Evolutionary conservation across 2,113 vertebrate genomes (phyloP).

Genomic region (Tapirus terrestris): DNA sequence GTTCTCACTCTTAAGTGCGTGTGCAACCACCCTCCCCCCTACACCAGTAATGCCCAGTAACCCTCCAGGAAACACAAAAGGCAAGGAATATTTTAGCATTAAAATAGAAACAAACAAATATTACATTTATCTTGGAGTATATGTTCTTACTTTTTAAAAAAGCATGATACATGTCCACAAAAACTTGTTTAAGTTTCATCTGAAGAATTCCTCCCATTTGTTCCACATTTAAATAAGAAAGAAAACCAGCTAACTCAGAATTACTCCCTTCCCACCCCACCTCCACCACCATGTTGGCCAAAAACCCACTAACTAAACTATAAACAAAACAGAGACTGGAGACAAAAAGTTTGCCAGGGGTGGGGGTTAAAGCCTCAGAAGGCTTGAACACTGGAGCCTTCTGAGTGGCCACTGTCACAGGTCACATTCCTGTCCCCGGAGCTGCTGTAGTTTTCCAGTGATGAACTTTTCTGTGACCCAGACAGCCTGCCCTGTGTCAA

Average conservation of each 20-base stretch:
- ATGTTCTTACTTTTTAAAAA: slow-evolving; percentile 1
- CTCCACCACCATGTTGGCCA: background rate
- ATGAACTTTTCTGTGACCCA: background rate
- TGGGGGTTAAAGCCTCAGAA: no score
- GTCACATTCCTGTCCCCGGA: background rate
- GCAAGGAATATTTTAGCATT: background rate
- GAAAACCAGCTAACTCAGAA: background rate
- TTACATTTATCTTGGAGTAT: background rate
- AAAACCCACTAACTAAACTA: background rate
- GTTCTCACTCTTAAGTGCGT: slow-evolving; percentile 31
- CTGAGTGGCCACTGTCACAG: background rate
- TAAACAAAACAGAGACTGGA: background rate
- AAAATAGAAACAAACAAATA: slow-evolving; percentile 38
- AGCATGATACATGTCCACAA: background rate
- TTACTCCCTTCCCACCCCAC: background rate
- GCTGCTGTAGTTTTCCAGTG: background rate
- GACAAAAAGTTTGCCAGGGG: background rate
- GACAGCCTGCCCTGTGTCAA: background rate
- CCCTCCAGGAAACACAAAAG: background rate
- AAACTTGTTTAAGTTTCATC: background rate
- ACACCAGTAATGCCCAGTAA: background rate
- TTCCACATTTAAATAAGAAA: slow-evolving; percentile 17
- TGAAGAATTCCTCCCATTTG: background rate
- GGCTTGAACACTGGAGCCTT: background rate
- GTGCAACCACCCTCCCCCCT: fast-evolving